A percentile compares a stretch with the other conserved stretches of the same genome.
Conservation (phyloP, 2,113 vertebrate species). For the Amazona guildingii region DNA sequence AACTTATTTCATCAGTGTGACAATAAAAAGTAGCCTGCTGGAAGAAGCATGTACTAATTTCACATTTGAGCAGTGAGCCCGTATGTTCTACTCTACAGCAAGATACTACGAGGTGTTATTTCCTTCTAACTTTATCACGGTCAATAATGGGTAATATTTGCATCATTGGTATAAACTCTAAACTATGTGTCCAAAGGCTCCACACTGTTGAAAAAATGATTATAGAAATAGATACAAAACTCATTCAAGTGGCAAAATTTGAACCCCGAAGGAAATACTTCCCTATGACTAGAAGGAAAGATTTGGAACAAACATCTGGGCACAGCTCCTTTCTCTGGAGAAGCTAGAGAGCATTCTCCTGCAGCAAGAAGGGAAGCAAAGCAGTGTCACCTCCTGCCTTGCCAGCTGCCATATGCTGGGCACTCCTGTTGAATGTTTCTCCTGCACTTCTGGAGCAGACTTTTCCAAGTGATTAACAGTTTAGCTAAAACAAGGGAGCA, state of each 20-base stretch:
- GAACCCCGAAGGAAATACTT: background rate
- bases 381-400: background rate
- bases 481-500: background rate
- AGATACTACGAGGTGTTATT: background rate
- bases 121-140: background rate
- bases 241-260: background rate
- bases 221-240: background rate
- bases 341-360: background rate
- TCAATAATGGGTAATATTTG: background rate
- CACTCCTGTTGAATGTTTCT: background rate
- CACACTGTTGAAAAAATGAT: background rate
- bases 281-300: background rate
- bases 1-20: background rate
- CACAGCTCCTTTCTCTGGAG: background rate
- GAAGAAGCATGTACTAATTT: background rate
- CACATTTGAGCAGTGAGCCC: background rate
- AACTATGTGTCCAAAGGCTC: background rate
- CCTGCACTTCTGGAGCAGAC: background rate
- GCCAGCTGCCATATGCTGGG: background rate
- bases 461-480: background rate
- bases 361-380: background rate
- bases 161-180: background rate
- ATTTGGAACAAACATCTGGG: background rate
- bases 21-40: background rate
- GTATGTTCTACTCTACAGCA: background rate